Conservation (phyloP, 2,797 vertebrate species). For the Platyrinchus mystaceus region DNA sequence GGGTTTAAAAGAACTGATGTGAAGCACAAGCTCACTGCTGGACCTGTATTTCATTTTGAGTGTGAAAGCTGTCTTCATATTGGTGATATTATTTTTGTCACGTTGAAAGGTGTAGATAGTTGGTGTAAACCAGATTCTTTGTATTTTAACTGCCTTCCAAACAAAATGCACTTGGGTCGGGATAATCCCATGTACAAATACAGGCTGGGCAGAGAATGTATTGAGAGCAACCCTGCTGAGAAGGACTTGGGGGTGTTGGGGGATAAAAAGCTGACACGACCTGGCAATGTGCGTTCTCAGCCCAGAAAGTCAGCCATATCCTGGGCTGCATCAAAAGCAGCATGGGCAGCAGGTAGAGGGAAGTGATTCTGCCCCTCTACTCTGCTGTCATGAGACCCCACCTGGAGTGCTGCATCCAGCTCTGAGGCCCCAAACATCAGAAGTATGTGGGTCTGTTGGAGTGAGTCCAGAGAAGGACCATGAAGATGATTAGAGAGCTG, state of each 20-base stretch:
- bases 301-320: fast-evolving
- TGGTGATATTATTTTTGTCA: fast-evolving
- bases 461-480: neutral
- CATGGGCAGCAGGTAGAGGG: fast-evolving
- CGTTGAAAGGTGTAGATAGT: neutral
- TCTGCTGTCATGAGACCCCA: neutral
- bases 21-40: neutral
- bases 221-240: neutral
- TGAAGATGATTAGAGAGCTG: neutral
- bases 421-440: neutral
- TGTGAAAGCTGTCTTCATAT: neutral
- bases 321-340: neutral
- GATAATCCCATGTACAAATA: neutral
- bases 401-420: fast-evolving
- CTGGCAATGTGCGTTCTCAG: neutral
- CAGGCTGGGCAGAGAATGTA: neutral
- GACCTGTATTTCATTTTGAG: neutral
- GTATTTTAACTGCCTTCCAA: neutral
- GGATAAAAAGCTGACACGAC: neutral
- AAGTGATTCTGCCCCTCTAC: neutral
- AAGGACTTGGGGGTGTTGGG: too few relatives aligned
- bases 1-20: neutral
- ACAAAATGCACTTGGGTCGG: fast-evolving
- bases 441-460: fast-evolving
- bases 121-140: neutral